These are phyloP conservation scores for Bradypodion pumilum DNA, from an alignment of 2,797 vertebrate genomes.

Conservation along the genomic window DNA sequence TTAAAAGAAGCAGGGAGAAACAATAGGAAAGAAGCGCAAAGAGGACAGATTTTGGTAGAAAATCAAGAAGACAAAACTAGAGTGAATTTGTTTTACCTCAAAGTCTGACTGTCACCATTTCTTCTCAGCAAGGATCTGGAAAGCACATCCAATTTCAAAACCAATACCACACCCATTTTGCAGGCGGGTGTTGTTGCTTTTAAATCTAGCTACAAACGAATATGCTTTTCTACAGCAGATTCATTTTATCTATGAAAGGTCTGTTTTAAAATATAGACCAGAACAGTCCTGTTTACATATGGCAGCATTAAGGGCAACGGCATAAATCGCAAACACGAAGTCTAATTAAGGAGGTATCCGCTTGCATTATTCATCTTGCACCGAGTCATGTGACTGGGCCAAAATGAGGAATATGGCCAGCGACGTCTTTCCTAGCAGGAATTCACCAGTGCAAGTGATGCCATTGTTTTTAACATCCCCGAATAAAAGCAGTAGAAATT, in stretches of 20 bases:
- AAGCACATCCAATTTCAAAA: background rate
- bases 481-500: too few species aligned
- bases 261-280: background rate
- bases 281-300: too few species aligned
- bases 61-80: background rate
- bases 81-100: background rate
- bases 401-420: too few species aligned
- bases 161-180: background rate
- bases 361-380: too few species aligned
- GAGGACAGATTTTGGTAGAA: constrained; percentile 5
- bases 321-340: too few species aligned
- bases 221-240: constrained; percentile 22
- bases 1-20: constrained; percentile 5
- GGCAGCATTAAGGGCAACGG: too few species aligned
- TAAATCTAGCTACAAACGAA: background rate
- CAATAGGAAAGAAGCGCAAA: constrained; percentile 1
- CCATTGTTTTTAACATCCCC: too few species aligned
- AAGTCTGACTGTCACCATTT: background rate
- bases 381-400: too few species aligned
- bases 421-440: too few species aligned
- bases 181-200: background rate
- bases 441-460: too few species aligned
- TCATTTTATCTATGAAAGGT: background rate
- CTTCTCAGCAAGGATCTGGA: background rate
- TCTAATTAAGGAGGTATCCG: too few species aligned